Conservation (phyloP, 2,113 vertebrate species). For the Rhinopithecus roxellana region DNA sequence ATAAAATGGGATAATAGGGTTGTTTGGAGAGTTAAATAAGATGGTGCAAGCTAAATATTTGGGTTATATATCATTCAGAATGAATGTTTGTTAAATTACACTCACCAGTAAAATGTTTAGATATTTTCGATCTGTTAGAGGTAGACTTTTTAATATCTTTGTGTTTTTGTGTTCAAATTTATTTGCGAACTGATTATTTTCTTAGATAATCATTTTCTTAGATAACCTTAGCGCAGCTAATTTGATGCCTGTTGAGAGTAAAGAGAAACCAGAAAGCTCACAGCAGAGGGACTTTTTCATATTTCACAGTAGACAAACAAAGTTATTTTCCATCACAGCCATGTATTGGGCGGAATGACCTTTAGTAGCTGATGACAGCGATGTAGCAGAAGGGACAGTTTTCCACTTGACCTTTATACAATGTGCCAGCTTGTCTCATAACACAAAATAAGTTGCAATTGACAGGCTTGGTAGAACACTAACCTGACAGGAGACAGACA, state of each 20-base stretch:
- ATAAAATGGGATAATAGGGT: not conserved
- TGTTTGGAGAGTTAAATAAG: not conserved
- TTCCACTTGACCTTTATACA: conserved; percentile 86
- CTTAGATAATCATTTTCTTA: not conserved
- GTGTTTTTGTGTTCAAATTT: not conserved
- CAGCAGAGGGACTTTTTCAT: not conserved
- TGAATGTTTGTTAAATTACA: not conserved
- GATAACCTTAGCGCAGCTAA: not conserved
- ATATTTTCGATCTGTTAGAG: no score
- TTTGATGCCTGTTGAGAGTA: not conserved
- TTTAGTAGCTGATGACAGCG: conserved; percentile 78
- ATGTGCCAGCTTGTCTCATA: conserved; percentile 69
- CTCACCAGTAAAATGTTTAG: not conserved
- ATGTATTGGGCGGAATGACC: conserved; percentile 77
- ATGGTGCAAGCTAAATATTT: no score
- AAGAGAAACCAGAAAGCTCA: not conserved
- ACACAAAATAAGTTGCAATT: conserved; percentile 69
- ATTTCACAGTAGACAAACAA: conserved; percentile 51
- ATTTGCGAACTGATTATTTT: not conserved
- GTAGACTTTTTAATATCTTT: not conserved
- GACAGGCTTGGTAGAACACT: conserved; percentile 77
- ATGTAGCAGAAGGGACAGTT: conserved; percentile 81
- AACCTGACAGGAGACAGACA: conserved; percentile 60
- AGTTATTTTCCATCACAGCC: conserved; percentile 71
- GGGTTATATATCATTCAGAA: not conserved